Base-by-base conservation (phyloP, 2,888 invertebrate species). In the Galerucella pusilla region DNA sequence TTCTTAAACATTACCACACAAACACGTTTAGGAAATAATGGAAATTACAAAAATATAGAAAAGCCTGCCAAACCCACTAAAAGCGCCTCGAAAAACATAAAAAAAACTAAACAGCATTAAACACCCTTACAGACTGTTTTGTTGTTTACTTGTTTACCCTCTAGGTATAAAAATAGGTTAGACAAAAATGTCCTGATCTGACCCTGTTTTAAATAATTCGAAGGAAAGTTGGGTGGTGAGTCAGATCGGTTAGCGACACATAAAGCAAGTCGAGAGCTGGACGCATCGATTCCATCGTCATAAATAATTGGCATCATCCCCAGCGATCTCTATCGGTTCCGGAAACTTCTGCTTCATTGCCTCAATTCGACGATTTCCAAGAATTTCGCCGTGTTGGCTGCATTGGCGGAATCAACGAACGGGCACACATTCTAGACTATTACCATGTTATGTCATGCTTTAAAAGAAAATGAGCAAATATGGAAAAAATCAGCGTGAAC, bases 261-360 rank as follows among this genome's bases (percentile, higher is more conserved):
- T 49, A 65, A 65, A 65, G 10, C 46, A 46, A 65, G 46, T 46
- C 20, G 64, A 65, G 46, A 46, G 12, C 46, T 42, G 64, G 64
- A 46, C 45, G 64, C 68, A 68, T 68, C 57, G 68, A 68, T 68
- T 68, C 16, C 10, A 42, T 54, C 68, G 54, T 68, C 42, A 42
- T 65, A 57, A 68, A 68, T 68, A 68, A 68, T 68, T 68, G 57
- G 59, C 68, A 42, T 54, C 54, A 57, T 68, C 54, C 54, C 68
- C 68, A 57, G 68, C 57, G 57, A 68, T 68, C 68, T 68, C 68
- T 68, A 68, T 68, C 68, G 42, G 42, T 65, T 45, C 64, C 64
- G 64, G 64, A 65, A 45, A 46, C 45, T 46, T 20, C 64, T 46
- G 64, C 64, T 65, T 65, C 20, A 65, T 65, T 65, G 20, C 64